Conservation (phyloP, 2,797 vertebrate genomes). For the Telmatherina bonti region DNA sequence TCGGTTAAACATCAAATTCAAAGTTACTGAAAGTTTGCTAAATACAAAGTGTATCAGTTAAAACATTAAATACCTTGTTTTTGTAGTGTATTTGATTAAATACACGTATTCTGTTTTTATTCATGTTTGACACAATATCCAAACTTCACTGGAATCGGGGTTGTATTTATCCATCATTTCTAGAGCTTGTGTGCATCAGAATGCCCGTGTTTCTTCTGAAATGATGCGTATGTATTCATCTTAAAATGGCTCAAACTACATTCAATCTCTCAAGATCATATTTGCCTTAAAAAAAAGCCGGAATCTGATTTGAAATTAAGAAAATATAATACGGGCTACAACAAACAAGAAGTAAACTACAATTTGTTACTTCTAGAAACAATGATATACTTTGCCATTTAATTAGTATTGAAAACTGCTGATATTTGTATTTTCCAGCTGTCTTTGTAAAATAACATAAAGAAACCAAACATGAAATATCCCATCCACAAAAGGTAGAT, state of each 20-base stretch:
- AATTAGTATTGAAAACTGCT: not conserved
- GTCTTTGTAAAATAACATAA: too few relatives aligned
- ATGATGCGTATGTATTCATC: slow-evolving; percentile 32
- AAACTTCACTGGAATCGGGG: too few relatives aligned
- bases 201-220: slow-evolving; percentile 49
- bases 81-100: too few relatives aligned
- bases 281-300: not conserved
- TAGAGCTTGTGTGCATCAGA: slow-evolving; percentile 53
- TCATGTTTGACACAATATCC: too few relatives aligned
- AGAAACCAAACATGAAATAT: not conserved
- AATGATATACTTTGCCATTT: not conserved
- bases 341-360: too few relatives aligned
- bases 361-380: too few relatives aligned
- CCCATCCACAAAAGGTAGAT: not conserved
- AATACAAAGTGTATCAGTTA: too few relatives aligned
- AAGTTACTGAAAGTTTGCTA: too few relatives aligned
- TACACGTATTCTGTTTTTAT: too few relatives aligned
- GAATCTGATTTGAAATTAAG: not conserved
- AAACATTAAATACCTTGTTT: too few relatives aligned
- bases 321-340: too few relatives aligned
- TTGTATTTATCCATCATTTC: slow-evolving; percentile 62
- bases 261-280: not conserved
- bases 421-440: not conserved
- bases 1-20: too few relatives aligned
- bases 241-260: not conserved